These are phyloP conservation scores for Drosophila subpulchrella DNA, from an alignment of 1,140 invertebrate genomes.

Conservation along the genomic window DNA sequence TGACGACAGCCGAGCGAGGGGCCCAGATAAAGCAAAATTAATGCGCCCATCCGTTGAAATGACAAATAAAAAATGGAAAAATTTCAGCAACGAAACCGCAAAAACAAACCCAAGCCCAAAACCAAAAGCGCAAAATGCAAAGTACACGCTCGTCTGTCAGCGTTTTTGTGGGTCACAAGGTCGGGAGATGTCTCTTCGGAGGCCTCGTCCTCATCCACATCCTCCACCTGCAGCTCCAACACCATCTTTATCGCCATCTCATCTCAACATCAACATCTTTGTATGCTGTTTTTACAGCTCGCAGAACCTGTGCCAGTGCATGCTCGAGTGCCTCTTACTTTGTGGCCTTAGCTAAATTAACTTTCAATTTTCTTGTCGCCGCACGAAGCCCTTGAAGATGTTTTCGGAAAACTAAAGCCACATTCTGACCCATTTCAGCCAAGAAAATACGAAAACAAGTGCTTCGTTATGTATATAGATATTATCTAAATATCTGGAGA, in stretches of 20 bases:
- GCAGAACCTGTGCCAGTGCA: constrained; percentile 27
- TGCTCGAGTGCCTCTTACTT: constrained; percentile 54
- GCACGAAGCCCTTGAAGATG: constrained; percentile 10
- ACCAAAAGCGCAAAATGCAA: constrained; percentile 30
- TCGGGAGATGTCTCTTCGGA: constrained; percentile 17
- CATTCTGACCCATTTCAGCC: constrained; percentile 1
- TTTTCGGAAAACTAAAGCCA: neutral
- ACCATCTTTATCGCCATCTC: neutral
- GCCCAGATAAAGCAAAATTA: constrained; percentile 47
- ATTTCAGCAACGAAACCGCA: constrained; percentile 30
- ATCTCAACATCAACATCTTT: neutral
- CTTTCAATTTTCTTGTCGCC: constrained; percentile 46
- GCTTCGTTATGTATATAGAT: too few relatives aligned
- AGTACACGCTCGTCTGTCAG: constrained; percentile 28
- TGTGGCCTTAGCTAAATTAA: constrained; percentile 49
- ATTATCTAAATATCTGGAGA: too few relatives aligned
- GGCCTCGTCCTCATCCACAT: neutral
- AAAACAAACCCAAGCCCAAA: constrained; percentile 15
- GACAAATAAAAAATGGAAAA: constrained; percentile 22
- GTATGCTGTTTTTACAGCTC: constrained; percentile 14
- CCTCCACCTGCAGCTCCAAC: constrained; percentile 12
- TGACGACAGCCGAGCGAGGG: constrained; percentile 5
- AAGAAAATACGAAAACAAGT: neutral
- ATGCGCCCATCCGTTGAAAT: constrained; percentile 43
- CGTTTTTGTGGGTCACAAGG: constrained; percentile 69